These are phyloP conservation scores for Sicus ferrugineus DNA, from an alignment of 2,888 invertebrate species.

Conservation along the genomic window DNA sequence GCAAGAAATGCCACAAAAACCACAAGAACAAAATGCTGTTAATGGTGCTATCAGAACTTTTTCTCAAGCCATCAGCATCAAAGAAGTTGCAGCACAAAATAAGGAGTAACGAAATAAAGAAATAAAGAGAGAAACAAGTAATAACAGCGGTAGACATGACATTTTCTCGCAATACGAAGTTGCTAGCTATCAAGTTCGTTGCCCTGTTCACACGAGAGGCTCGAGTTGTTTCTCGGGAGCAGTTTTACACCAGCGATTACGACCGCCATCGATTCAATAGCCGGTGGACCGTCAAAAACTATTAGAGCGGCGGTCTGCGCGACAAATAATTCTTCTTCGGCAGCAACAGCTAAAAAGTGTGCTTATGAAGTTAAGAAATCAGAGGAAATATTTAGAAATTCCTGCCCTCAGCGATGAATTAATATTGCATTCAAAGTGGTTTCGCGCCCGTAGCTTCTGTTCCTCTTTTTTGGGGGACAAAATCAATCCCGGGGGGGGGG, in stretches of 20 bases:
- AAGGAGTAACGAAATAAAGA: not conserved
- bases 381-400: conserved; percentile 7
- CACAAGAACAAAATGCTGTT: too few relatives aligned
- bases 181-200: conserved; percentile 28
- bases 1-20: too few relatives aligned
- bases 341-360: not conserved
- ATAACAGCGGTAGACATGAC: not conserved
- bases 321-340: too few relatives aligned
- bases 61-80: not conserved
- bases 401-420: conserved; percentile 14
- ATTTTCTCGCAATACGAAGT: conserved; percentile 17
- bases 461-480: conserved; percentile 2
- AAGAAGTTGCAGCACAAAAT: not conserved
- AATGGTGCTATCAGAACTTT: not conserved
- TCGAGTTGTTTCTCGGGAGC: not conserved
- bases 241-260: not conserved
- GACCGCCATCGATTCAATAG: too few relatives aligned
- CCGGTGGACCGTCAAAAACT: too few relatives aligned
- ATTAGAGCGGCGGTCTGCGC: too few relatives aligned
- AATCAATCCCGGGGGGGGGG: not conserved
- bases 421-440: conserved; percentile 8
- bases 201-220: conserved; percentile 33
- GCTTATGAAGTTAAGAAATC: not conserved
- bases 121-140: not conserved
- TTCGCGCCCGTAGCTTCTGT: too few relatives aligned